These are phyloP conservation scores for Desmophyllum pertusum DNA, from an alignment of 92 coral and sea anemone species.

Conservation along the genomic window DNA sequence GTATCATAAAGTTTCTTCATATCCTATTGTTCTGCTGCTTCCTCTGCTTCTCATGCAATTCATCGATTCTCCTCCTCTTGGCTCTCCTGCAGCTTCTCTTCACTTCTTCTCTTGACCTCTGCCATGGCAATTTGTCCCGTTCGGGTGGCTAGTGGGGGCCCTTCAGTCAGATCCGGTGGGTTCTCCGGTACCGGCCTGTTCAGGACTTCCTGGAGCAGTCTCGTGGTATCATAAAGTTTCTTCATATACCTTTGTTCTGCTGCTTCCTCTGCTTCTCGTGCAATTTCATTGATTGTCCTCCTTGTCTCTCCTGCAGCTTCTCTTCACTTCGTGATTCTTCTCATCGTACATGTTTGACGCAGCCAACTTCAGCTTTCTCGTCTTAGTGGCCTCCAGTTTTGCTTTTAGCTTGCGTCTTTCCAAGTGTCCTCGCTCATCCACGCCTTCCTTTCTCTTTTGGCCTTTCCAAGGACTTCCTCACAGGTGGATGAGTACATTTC, in stretches of 20 bases:
- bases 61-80: not conserved
- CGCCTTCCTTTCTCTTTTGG: not conserved
- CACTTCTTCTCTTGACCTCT: not conserved
- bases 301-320: constrained; percentile 30
- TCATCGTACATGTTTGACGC: not conserved
- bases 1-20: constrained; percentile 7
- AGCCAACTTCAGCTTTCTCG: constrained; percentile 21
- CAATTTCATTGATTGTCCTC: not conserved
- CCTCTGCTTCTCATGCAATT: no score
- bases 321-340: constrained; percentile 22
- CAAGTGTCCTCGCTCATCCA: not conserved
- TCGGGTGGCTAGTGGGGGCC: not conserved
- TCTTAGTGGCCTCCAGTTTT: constrained; percentile 20
- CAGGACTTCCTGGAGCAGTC: not conserved
- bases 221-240: constrained; percentile 23
- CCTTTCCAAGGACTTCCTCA: not conserved
- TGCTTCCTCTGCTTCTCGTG: not conserved
- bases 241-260: not conserved
- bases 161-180: not conserved
- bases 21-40: not conserved
- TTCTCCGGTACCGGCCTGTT: not conserved
- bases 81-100: not conserved
- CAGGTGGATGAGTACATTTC: not conserved
- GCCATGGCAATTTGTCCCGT: not conserved
- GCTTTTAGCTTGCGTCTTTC: constrained; percentile 25